Base-by-base conservation (phyloP, 2,888 invertebrate genomes). In the Lysandra bellargus region DNA sequence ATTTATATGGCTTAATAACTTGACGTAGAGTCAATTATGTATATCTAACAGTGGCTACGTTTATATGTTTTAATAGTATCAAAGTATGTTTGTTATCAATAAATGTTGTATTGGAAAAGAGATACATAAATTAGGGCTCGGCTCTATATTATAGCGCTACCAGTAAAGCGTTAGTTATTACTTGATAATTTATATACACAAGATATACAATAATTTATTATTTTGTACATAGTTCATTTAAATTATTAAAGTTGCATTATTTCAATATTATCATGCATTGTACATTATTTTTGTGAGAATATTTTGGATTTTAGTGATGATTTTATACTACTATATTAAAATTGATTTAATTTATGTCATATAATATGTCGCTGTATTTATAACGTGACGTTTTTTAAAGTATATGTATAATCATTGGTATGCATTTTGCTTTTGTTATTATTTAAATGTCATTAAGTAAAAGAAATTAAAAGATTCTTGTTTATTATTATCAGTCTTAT, bases 1-100 rank as follows among this genome's bases (percentile, higher is more conserved):
- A 69, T 69, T 37, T 69, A 37, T 69, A 69, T 69, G 69, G 17
- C 69, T 69, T 75, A 49, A 75, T 75, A 75, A 75, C 12, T 44
- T 5, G 40, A 75, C 44, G n/a, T 49, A 12, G 49, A 23, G 49
- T 49, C 75, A 75, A 75, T 75, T 75, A 44, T 23, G 23, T 23
- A 23, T 37, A 14, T 69, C 33, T 69, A 69, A 69, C 6, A 37
- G 12, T 69, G 33, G 33, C 33, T 33, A 69, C 17, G 17, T 17
- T 61, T 14, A n/a, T n/a, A 17, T n/a, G 23, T 61, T 61, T 61
- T 61, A 23, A 23, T 23, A 23, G 23, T 23, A 7, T 61, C 14
- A 61, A 61, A 61, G 1, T 49, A 9, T 64, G 2, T 30, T 9
- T 30, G 33, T 69, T 69, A 69, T 33, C 33, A 69, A 69, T 64